phyloP scores from a whole-genome alignment of 2,113 vertebrate species.

The Thunnus thynnus region DNA sequence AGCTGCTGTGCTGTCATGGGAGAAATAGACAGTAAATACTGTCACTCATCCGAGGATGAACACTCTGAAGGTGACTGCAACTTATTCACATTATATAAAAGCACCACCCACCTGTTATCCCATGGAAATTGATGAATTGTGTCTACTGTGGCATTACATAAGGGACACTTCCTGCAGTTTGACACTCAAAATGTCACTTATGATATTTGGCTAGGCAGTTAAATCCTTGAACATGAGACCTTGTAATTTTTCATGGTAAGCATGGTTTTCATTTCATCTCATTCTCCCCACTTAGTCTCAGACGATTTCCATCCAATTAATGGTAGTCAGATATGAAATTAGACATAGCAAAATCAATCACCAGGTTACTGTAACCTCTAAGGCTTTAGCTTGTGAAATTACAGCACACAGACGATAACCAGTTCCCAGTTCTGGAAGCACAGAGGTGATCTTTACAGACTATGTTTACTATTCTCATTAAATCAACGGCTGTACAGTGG shows the following conservation, averaged over 20 bases:
- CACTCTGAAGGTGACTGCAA: conserved; percentile 16
- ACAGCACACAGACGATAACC: conserved; percentile 26
- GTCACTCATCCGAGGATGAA: conserved; percentile 38
- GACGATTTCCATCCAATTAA: not conserved
- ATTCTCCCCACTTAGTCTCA: not conserved
- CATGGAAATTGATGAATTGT: conserved; percentile 18
- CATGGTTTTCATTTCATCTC: conserved; percentile 4
- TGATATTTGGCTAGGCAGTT: not conserved
- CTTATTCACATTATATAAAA: not conserved
- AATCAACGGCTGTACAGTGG: conserved; percentile 40
- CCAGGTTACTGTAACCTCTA: not conserved
- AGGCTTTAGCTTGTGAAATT: conserved; percentile 14
- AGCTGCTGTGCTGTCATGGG: conserved; percentile 56
- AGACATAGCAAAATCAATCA: not conserved
- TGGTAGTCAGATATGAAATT: not conserved
- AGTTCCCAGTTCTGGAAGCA: conserved; percentile 28
- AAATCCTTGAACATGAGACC: not conserved
- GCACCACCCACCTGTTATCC: conserved; percentile 12
- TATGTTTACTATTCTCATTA: conserved; percentile 44
- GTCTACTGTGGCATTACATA: not conserved
- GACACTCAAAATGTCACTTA: conserved; percentile 21
- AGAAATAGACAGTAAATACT: conserved; percentile 45
- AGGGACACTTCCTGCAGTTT: conserved; percentile 24
- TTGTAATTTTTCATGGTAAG: not conserved
- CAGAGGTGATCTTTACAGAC: conserved; percentile 6